Conservation (phyloP, 2,888 invertebrate genomes). For the Cybosia mesomella region DNA sequence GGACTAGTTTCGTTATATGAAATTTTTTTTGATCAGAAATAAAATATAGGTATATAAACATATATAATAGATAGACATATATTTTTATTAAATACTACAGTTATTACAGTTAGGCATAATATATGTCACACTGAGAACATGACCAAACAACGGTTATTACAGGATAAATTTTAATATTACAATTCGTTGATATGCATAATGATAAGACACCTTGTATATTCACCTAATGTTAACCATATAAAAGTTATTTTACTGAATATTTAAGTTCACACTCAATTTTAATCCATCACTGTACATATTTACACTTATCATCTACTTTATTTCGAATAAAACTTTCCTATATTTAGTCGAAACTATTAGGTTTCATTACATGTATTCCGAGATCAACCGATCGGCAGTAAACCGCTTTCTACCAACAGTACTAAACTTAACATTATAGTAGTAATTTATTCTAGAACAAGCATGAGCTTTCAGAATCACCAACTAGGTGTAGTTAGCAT, state of each 20-base stretch:
- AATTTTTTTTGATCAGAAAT: slow-evolving; percentile 36
- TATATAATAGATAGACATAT: slow-evolving; percentile 21
- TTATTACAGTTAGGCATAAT: slow-evolving; percentile 44
- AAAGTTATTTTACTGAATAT: slow-evolving; percentile 66
- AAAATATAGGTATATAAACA: slow-evolving; percentile 38
- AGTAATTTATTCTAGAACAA: background rate
- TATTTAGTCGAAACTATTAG: slow-evolving; percentile 35
- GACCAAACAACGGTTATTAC: slow-evolving; percentile 52
- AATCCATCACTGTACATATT: slow-evolving; percentile 76
- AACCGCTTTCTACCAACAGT: background rate
- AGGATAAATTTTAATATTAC: slow-evolving; percentile 65
- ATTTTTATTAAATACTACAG: slow-evolving; percentile 31
- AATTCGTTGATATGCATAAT: slow-evolving; percentile 86
- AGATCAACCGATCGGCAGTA: slow-evolving; percentile 2
- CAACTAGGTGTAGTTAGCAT: background rate
- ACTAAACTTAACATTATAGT: slow-evolving; percentile 8
- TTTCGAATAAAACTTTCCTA: slow-evolving; percentile 44
- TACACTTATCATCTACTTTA: slow-evolving; percentile 61
- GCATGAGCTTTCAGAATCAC: background rate
- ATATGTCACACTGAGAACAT: slow-evolving; percentile 52
- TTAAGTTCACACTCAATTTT: slow-evolving; percentile 58
- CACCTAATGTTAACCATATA: slow-evolving; percentile 76
- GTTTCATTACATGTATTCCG: slow-evolving; percentile 6
- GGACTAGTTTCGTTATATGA: slow-evolving; percentile 29
- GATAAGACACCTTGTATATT: slow-evolving; percentile 86